Evolutionary conservation across 2,797 vertebrate genomes (phyloP), one percentile per base, ranked within the genome.

Genomic region (Enteromius mattozi): DNA sequence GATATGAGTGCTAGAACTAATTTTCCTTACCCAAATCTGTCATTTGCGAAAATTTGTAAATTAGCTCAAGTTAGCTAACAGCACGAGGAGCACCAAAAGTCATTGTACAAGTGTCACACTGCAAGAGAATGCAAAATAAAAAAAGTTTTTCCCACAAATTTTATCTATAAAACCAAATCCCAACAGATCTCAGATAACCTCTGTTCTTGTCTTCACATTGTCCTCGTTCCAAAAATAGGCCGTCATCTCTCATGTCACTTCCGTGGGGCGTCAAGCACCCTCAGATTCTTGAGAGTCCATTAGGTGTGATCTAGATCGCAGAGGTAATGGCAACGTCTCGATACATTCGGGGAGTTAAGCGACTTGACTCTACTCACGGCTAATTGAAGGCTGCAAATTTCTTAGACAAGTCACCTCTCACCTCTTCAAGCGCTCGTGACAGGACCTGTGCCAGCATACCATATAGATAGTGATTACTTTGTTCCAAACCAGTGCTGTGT

Each of bases 321-420:
- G 56, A 61, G 68, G 68, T 75, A 74, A 75, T 75, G 27, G 54
- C 71, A 14, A 80, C 30, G 16, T 80, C 78, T 68, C 30, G 3
- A 66, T 68, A 68, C 63, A 80, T 68, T 51, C 68, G 42, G 16
- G 17, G 40, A 65, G 61, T 63, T 79, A 21, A 66, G 27, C 12
- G 59, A 65, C 42, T 80, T 68, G 78, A 68, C 42, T 68, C 63
- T 80, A 35, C 45, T 66, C 45, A 66, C 3, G 2, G 45, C 6
- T 68, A 80, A 80, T 80, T 80, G 42, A 51, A 51, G 30, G 13
- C 42, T 80, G 42, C 63, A 37, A 49, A 68, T 80, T 80, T 80
- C 63, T 49, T 51, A 35, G 78, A 80, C 42, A 49, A 12, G 10
- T 30, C 56, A 30, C 56, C 51, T 77, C 35, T 77, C 7, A 17